Conservation (phyloP, 2,113 vertebrate species). For the Romanogobio albipinnatus region DNA sequence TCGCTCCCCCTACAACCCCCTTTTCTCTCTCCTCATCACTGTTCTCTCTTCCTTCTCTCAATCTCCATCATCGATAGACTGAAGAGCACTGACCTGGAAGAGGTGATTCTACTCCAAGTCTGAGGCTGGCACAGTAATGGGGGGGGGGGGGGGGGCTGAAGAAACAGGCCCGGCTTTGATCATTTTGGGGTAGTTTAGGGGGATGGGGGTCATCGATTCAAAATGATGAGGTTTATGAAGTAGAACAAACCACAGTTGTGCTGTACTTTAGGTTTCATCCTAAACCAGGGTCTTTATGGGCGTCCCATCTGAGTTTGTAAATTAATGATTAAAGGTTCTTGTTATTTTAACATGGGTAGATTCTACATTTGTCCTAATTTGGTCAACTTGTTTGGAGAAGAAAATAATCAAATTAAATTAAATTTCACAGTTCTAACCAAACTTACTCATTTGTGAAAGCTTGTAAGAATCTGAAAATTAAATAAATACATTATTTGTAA, state of each 20-base stretch:
- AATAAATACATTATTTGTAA: no score
- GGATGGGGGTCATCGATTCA: conserved; percentile 22
- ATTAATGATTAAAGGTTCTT: neutral
- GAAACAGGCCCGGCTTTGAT: conserved; percentile 21
- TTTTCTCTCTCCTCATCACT: conserved; percentile 3
- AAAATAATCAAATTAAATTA: no score
- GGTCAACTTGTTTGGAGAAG: no score
- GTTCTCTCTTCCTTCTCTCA: conserved; percentile 15
- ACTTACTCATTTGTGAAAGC: no score
- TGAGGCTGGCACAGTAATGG: conserved; percentile 1
- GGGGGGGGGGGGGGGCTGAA: conserved; percentile 24
- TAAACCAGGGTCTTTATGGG: neutral
- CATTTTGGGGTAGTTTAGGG: conserved; percentile 23
- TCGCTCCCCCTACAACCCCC: neutral
- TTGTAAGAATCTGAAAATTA: no score
- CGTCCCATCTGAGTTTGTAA: neutral
- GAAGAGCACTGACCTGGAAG: conserved; percentile 59
- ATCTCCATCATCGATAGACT: conserved; percentile 14
- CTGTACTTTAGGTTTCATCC: conserved; percentile 1
- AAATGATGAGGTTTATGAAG: neutral
- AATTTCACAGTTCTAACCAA: no score
- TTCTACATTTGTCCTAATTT: neutral
- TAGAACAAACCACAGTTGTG: neutral
- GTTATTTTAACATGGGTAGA: neutral
- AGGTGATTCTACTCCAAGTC: conserved; percentile 45